A percentile compares a stretch with the other conserved stretches of the same genome.
Evolutionary conservation across 2,797 vertebrate genomes (phyloP).

Genomic region (Rhadinocentrus ornatus): DNA sequence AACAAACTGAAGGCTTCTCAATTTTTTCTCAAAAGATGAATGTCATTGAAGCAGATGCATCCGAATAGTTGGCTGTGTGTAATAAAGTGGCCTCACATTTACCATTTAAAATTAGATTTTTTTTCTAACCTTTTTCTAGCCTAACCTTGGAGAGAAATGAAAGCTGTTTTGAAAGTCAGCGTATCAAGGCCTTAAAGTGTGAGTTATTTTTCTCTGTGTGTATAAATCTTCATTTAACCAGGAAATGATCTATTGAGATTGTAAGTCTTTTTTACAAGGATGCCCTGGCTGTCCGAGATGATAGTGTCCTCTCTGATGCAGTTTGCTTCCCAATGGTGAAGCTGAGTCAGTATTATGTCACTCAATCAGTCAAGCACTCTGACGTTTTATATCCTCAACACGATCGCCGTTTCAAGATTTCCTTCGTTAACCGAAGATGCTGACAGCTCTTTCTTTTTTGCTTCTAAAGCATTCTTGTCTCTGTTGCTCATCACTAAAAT

Average conservation of each 20-base stretch:
- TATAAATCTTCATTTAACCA: too few species aligned
- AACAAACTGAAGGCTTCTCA: slow-evolving; percentile 25
- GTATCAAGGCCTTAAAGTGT: slow-evolving; percentile 4
- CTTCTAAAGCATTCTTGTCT: slow-evolving; percentile 68
- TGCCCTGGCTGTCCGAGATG: too few species aligned
- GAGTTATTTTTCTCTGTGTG: background rate
- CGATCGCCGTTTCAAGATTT: slow-evolving; percentile 60
- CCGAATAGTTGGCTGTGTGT: slow-evolving; percentile 73
- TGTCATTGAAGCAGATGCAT: slow-evolving; percentile 53
- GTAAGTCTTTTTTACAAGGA: too few species aligned
- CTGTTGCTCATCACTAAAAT: slow-evolving; percentile 64
- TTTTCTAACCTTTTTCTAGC: background rate
- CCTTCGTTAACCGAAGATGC: slow-evolving; percentile 64
- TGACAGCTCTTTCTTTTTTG: slow-evolving; percentile 68
- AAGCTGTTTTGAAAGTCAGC: slow-evolving; percentile 1
- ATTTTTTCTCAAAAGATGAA: slow-evolving; percentile 2
- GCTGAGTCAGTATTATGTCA: slow-evolving; percentile 66
- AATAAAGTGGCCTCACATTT: slow-evolving; percentile 71
- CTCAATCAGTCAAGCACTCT: slow-evolving; percentile 23
- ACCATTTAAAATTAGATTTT: slow-evolving; percentile 46
- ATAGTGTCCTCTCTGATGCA: slow-evolving; percentile 4
- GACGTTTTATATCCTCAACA: slow-evolving; percentile 59
- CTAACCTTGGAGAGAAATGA: background rate
- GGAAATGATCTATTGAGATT: too few species aligned
- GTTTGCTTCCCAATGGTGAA: background rate